Base-by-base conservation (phyloP, 2,888 invertebrate species). In the Brenthis daphne region DNA sequence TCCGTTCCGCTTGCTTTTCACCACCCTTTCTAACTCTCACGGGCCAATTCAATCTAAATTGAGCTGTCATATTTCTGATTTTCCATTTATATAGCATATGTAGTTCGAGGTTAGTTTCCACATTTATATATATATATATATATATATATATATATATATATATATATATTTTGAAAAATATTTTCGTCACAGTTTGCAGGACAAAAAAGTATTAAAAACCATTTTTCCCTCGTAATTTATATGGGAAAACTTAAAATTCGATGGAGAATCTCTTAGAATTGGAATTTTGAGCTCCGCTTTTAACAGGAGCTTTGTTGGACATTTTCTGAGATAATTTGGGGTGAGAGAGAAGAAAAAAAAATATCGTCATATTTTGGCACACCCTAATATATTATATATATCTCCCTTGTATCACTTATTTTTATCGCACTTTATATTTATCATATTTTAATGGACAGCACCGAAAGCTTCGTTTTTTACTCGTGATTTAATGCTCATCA, bases 1-100 rank as follows among this genome's bases (percentile, higher is more conserved):
- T 90, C 81, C 79, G 88, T 87, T 88, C 84, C 87, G 88, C 83
- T 74, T 83, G 82, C 86, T 84, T 86, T 83, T 87, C 83, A 82
- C 84, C 82, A 82, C 80, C 81, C 82, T 82, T 83, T 81, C 82
- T 82, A 82, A 83, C 84, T 85, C 86, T 85, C 84, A 80, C 85
- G 79, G 76, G 74, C 78, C 76, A 79, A 79, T 82, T 89, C 85
- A 84, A 85, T 88, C 86, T 86, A 87, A 87, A 90, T 89, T 86
- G 87, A 86, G 84, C 83, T 86, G 88, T 89, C 89, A 87, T 84
- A 86, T 87, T 85, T 83, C 85, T 83, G 82, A 82, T 85, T 87
- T 88, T 87, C 85, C 82, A 51, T 76, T 77, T 65, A 77, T 74
- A 70, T 37, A 29, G 50, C 61, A 56, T 65, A 57, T 48, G 43